Evolutionary conservation across 2,888 invertebrate genomes (phyloP).

Genomic region (Desoria tigrina): DNA sequence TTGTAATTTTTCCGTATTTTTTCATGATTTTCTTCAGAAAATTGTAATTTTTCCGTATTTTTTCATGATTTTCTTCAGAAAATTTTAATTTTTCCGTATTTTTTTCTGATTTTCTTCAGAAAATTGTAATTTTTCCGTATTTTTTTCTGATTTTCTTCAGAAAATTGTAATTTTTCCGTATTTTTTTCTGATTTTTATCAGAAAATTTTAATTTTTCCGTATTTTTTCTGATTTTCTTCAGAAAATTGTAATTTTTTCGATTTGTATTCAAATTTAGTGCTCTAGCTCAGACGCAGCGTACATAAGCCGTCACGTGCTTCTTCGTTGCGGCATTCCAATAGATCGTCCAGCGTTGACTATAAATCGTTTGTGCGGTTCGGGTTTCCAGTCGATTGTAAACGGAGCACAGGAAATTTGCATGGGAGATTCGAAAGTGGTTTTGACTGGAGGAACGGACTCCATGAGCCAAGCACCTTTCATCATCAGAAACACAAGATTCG

Average conservation of each 20-base stretch:
- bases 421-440: conserved; percentile 73
- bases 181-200: too few species aligned
- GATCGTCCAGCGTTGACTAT: conserved; percentile 82
- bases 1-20: too few species aligned
- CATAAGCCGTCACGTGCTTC: conserved; percentile 79
- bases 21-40: too few species aligned
- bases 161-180: too few species aligned
- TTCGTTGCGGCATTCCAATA: conserved; percentile 80
- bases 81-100: too few species aligned
- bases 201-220: not conserved
- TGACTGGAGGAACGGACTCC: conserved; percentile 92
- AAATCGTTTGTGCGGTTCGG: conserved; percentile 95
- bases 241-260: not conserved
- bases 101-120: too few species aligned
- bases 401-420: conserved; percentile 73
- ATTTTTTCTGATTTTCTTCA: not conserved
- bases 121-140: too few species aligned
- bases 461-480: conserved; percentile 92
- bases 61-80: too few species aligned
- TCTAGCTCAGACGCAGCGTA: conserved; percentile 81
- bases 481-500: conserved; percentile 82
- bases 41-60: too few species aligned
- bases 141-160: too few species aligned
- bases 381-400: conserved; percentile 70
- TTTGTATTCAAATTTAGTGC: conserved; percentile 60